Percentiles rank a stretch among this genome's conserved stretches.
These are phyloP conservation scores for Chalcis sispes DNA, from an alignment of 2,888 invertebrate species.

Conservation along the genomic window DNA sequence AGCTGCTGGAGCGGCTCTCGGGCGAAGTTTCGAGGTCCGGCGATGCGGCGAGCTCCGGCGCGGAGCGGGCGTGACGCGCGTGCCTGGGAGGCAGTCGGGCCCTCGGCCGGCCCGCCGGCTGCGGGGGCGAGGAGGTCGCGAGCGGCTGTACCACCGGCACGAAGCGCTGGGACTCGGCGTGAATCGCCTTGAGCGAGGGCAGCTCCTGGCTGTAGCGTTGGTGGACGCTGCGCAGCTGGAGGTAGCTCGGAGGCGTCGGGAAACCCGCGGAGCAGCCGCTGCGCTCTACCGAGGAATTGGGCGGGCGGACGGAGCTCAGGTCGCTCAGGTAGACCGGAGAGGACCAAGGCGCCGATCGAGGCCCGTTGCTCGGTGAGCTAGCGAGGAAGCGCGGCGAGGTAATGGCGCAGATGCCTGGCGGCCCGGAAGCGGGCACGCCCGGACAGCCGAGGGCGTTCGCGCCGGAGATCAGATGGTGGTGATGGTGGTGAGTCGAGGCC, in stretches of 20 bases:
- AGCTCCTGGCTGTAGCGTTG: slow-evolving; percentile 85
- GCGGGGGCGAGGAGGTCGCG: slow-evolving; percentile 81
- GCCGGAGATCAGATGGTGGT: slow-evolving; percentile 49
- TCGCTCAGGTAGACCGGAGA: slow-evolving; percentile 89
- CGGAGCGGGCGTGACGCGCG: slow-evolving; percentile 82
- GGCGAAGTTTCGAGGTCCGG: slow-evolving; percentile 85
- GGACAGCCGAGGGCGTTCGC: slow-evolving; percentile 61
- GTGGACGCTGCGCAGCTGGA: slow-evolving; percentile 81
- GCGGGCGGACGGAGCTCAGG: slow-evolving; percentile 89
- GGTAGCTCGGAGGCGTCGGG: slow-evolving; percentile 79
- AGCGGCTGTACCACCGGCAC: slow-evolving; percentile 81
- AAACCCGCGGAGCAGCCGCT: slow-evolving; percentile 86
- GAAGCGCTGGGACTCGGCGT: slow-evolving; percentile 81
- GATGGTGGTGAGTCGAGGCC: slow-evolving; percentile 64
- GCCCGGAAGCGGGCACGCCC: slow-evolving; percentile 20
- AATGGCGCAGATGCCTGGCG: slow-evolving; percentile 20
- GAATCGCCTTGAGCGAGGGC: slow-evolving; percentile 84
- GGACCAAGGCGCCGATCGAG: slow-evolving; percentile 73
- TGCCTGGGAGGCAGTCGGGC: slow-evolving; percentile 83
- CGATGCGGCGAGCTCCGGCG: slow-evolving; percentile 82
- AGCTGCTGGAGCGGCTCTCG: slow-evolving; percentile 91
- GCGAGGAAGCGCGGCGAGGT: slow-evolving; percentile 68
- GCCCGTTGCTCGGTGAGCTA: slow-evolving; percentile 76
- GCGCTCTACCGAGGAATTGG: slow-evolving; percentile 85
- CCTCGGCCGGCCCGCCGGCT: slow-evolving; percentile 77